Base-by-base conservation (phyloP, 1,140 invertebrate species). In the Ptiloglossa arizonensis region DNA sequence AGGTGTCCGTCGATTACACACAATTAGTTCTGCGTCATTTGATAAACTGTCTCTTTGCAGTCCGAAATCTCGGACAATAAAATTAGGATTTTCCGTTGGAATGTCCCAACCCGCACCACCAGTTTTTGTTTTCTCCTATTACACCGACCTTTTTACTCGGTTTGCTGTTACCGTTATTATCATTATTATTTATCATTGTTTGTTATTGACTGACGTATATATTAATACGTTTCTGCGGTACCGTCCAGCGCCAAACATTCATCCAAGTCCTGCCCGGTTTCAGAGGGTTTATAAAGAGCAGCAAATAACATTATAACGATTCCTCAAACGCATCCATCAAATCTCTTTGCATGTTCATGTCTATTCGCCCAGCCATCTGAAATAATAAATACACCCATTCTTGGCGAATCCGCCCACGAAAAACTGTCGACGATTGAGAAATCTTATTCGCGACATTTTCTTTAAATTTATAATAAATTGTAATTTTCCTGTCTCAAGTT, bases 321-420 rank as follows among this genome's bases (percentile, higher is more conserved):
- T 98, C 97, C 94, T 99, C 98, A 93, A 99, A 99, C 72, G 97
- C 97, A 88, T 98, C 97, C 97, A 99, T 98, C 89, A 99, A 94
- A 94, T 99, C 98, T 94, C 98, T 98, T 93, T 99, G 98, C 94
- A 97, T 96, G 93, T 98, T 99, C 97, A 99, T 98, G 92, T 99
- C 98, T 89, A 99, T 99, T 93, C 97, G 97, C 69, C 97, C 96
- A 68, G 97, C 97, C 96, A 98, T 96, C 98, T 98, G 95, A 67
- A 96, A 95, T 87, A 83, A 90, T 86, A 90, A 92, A 91, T 85
- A 89, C 80, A 88, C 64, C 84, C 70, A 87, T 87, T 87, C 83
- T 89, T 89, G 83, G 73, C 78, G 71, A 80, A 80, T 63, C 56
- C 75, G 68, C 80, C 71, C 73, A 69, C 57, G 22, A 46, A 15